A percentile compares a stretch with the other conserved stretches of the same genome.
phyloP scores from a whole-genome alignment of 2,113 vertebrate genomes.

The Arenaria interpres region DNA sequence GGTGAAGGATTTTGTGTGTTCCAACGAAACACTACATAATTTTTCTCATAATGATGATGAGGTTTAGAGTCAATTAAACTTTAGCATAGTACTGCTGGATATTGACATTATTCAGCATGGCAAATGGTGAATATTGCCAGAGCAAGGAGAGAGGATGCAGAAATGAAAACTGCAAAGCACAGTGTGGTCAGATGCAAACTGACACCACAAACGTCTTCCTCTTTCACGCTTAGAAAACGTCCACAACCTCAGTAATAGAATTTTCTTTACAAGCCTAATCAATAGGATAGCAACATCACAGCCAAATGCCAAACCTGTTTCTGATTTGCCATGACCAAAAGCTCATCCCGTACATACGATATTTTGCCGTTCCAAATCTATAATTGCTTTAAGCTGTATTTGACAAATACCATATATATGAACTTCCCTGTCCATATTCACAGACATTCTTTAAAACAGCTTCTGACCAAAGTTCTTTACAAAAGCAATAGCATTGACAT shows the following conservation, averaged over 20 bases:
- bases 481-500: background rate
- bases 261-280: background rate
- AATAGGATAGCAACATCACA: background rate
- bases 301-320: background rate
- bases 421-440: background rate
- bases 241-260: background rate
- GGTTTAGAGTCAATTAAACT: background rate
- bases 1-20: background rate
- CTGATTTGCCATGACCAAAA: background rate
- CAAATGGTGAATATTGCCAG: background rate
- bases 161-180: background rate
- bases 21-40: background rate
- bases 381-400: background rate
- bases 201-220: background rate
- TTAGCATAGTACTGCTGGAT: background rate
- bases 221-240: background rate
- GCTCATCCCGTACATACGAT: background rate
- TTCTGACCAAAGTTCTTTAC: background rate
- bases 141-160: background rate
- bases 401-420: background rate
- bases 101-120: background rate
- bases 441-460: background rate
- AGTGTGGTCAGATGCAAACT: background rate
- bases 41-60: background rate
- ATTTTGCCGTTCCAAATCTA: background rate